Evolutionary conservation across 2,113 vertebrate genomes (phyloP).

Genomic region (Vanacampus margaritifer): DNA sequence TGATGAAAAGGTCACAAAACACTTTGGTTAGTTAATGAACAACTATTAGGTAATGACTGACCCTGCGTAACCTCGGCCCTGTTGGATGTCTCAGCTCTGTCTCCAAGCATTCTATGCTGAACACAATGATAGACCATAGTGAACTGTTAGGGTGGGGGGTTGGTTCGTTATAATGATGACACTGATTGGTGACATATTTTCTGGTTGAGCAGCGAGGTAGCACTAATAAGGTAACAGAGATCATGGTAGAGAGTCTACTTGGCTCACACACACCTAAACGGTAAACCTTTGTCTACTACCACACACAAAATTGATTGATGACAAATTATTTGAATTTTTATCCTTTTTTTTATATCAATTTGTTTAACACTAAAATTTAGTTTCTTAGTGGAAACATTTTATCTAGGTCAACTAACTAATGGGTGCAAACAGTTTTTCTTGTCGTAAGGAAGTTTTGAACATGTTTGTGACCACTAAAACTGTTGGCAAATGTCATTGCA

Average conservation of each 20-base stretch:
- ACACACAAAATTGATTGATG: not conserved
- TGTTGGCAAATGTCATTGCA: too few relatives aligned
- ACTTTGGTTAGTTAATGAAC: conserved; percentile 49
- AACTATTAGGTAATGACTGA: conserved; percentile 58
- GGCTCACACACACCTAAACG: not conserved
- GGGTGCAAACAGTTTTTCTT: too few relatives aligned
- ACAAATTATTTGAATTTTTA: not conserved
- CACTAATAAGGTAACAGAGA: conserved; percentile 50
- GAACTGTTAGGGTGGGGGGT: conserved; percentile 20
- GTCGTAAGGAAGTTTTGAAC: too few relatives aligned
- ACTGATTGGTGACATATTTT: conserved; percentile 51
- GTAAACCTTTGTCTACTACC: not conserved
- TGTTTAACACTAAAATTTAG: too few relatives aligned
- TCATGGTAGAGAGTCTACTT: conserved; percentile 8
- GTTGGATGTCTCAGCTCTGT: conserved; percentile 15
- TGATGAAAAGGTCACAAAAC: conserved; percentile 23
- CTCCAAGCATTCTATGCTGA: conserved; percentile 21
- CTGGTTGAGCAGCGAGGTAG: conserved; percentile 39
- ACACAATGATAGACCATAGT: conserved; percentile 24
- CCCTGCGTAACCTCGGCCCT: conserved; percentile 19
- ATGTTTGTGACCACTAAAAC: too few relatives aligned
- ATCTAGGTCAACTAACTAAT: too few relatives aligned
- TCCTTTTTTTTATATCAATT: too few relatives aligned
- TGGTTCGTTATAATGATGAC: conserved; percentile 40
- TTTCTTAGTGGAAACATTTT: too few relatives aligned